A percentile compares a stretch with the other conserved stretches of the same genome.
Conservation (phyloP, 2,113 vertebrate species). For the Antigone vipio region DNA sequence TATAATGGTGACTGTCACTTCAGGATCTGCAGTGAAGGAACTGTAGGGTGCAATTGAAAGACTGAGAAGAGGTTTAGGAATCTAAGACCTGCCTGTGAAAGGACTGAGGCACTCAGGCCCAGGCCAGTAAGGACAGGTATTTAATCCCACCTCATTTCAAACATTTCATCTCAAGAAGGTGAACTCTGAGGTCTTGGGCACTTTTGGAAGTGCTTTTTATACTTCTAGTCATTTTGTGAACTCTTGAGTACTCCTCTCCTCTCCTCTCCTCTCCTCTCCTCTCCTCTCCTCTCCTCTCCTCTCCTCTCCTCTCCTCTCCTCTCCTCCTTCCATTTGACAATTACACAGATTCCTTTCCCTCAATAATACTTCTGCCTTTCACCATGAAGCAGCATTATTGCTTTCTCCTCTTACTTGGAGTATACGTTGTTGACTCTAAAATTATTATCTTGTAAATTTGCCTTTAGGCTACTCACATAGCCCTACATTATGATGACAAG, state of each 20-base stretch:
- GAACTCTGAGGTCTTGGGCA: not conserved
- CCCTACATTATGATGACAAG: conserved; percentile 76
- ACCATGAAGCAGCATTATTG: not conserved
- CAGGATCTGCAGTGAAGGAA: not conserved
- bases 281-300: not conserved
- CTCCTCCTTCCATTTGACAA: not conserved
- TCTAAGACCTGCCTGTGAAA: not conserved
- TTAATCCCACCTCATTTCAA: not conserved
- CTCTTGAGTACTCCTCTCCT: not conserved
- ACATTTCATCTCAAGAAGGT: not conserved
- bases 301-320: not conserved
- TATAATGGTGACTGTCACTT: not conserved
- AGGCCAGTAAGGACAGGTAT: not conserved
- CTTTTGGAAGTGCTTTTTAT: not conserved
- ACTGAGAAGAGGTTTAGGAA: not conserved
- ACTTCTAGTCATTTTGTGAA: not conserved
- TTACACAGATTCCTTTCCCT: not conserved
- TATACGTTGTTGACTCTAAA: not conserved
- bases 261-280: not conserved
- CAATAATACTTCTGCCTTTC: not conserved
- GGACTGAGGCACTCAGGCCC: not conserved
- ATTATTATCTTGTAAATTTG: conserved; percentile 26
- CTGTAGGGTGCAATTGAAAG: not conserved
- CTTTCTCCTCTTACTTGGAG: not conserved
- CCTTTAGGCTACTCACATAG: conserved; percentile 79